A percentile compares a stretch with the other conserved stretches of the same genome.
Conservation (phyloP, 2,113 vertebrate genomes). For the Cryptotis parvus region DNA sequence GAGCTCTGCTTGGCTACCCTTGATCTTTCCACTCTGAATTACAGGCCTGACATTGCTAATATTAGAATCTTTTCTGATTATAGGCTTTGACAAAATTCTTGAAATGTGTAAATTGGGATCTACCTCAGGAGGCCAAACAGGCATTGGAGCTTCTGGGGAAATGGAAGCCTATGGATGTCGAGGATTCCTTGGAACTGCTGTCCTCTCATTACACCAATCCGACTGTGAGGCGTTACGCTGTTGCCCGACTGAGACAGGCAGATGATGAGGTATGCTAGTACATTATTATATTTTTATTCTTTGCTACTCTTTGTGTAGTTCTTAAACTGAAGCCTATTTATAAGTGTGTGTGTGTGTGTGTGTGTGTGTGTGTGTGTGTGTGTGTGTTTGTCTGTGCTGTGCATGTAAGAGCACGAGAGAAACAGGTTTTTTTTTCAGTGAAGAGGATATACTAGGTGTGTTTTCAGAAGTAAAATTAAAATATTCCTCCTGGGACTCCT, state of each 20-base stretch:
- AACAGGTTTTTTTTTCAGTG: not conserved
- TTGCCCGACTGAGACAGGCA: constrained; percentile 95
- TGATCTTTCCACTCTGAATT: not conserved
- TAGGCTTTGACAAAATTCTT: constrained; percentile 99
- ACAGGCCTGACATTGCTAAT: not conserved
- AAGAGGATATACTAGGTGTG: constrained; percentile 58
- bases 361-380: not conserved
- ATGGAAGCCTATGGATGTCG: constrained; percentile 99
- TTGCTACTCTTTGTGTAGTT: not conserved
- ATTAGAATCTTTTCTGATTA: not conserved
- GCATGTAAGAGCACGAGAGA: not conserved
- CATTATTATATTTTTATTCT: not conserved
- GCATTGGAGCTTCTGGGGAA: constrained; percentile 96
- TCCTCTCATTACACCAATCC: constrained; percentile 97
- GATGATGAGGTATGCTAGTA: constrained; percentile 94
- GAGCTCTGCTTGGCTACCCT: not conserved
- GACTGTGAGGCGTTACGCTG: constrained; percentile 95
- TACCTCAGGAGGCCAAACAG: constrained; percentile 98
- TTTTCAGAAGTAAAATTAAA: constrained; percentile 77
- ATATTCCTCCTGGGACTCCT: constrained; percentile 69
- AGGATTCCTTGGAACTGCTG: constrained; percentile 96
- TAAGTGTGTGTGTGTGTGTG: not conserved
- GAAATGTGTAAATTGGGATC: constrained; percentile 98
- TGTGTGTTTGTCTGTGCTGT: too few relatives aligned
- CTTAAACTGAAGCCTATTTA: not conserved